Conservation (phyloP, 2,888 invertebrate genomes). For the Pyrochroa serraticornis region DNA sequence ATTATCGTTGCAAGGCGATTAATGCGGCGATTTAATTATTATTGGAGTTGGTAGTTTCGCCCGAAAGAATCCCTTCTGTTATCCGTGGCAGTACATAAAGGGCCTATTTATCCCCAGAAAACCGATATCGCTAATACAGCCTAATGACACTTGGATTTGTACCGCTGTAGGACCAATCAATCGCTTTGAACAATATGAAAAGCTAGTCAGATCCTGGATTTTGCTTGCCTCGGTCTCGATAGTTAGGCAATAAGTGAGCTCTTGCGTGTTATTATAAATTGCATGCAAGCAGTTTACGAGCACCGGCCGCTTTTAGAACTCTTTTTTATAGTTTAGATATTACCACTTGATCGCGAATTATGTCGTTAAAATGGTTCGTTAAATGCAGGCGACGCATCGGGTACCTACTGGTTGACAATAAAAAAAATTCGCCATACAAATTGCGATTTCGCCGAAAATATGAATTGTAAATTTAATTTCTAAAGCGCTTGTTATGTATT, state of each 20-base stretch:
- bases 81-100: slow-evolving; percentile 5
- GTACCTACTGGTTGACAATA: not conserved
- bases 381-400: slow-evolving; percentile 16
- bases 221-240: slow-evolving; percentile 2
- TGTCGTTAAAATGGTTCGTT: slow-evolving; percentile 33
- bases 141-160: slow-evolving; percentile 21
- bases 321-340: slow-evolving; percentile 26
- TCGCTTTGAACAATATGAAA: slow-evolving; percentile 16
- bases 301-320: slow-evolving; percentile 12
- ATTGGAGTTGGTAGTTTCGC: too few species aligned
- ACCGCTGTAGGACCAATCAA: slow-evolving; percentile 19
- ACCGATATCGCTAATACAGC: slow-evolving; percentile 11
- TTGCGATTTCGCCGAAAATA: slow-evolving; percentile 4
- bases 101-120: slow-evolving; percentile 14
- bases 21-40: too few species aligned
- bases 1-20: too few species aligned
- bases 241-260: slow-evolving; percentile 19
- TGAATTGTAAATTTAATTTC: slow-evolving; percentile 27
- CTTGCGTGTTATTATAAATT: slow-evolving; percentile 35
- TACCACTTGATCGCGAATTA: slow-evolving; percentile 38
- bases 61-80: too few species aligned
- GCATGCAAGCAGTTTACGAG: slow-evolving; percentile 38
- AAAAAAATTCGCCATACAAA: not conserved
- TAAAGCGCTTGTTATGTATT: slow-evolving; percentile 12
- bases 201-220: slow-evolving; percentile 4